These are phyloP conservation scores for Pomatostomus ruficeps DNA, from an alignment of 2,113 vertebrate species.

Conservation along the genomic window DNA sequence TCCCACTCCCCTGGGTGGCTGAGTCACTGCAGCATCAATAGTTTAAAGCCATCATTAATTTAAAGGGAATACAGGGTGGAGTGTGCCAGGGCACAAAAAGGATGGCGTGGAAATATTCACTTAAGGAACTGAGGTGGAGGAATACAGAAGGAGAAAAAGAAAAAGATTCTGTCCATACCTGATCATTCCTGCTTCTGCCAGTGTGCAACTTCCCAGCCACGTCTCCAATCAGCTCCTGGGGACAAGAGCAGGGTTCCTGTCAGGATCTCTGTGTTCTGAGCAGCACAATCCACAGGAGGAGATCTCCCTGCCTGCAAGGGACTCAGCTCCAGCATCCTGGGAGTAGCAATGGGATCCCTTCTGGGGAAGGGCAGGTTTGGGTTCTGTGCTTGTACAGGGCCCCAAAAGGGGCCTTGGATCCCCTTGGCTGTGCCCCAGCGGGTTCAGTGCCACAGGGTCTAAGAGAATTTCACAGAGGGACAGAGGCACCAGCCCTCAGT, in stretches of 20 bases:
- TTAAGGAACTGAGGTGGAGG: neutral
- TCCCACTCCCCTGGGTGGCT: neutral
- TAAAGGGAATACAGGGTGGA: neutral
- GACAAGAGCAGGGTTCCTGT: neutral
- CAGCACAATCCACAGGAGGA: neutral
- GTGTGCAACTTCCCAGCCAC: neutral
- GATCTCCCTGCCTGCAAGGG: neutral
- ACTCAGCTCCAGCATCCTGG: neutral
- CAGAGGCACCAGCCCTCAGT: rapidly evolving
- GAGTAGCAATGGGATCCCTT: neutral
- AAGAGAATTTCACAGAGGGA: neutral
- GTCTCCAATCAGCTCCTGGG: neutral
- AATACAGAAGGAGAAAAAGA: neutral
- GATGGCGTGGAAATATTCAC: neutral
- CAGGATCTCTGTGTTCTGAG: neutral
- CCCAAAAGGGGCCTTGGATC: neutral
- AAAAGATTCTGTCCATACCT: neutral
- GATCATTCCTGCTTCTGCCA: neutral
- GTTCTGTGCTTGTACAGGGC: neutral
- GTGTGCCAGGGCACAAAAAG: neutral
- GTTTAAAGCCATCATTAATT: neutral
- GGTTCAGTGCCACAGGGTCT: neutral
- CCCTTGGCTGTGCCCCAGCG: neutral
- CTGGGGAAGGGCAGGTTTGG: neutral
- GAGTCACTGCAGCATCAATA: neutral